Conservation (phyloP, 2,113 vertebrate species). For the Prinia subflava region DNA sequence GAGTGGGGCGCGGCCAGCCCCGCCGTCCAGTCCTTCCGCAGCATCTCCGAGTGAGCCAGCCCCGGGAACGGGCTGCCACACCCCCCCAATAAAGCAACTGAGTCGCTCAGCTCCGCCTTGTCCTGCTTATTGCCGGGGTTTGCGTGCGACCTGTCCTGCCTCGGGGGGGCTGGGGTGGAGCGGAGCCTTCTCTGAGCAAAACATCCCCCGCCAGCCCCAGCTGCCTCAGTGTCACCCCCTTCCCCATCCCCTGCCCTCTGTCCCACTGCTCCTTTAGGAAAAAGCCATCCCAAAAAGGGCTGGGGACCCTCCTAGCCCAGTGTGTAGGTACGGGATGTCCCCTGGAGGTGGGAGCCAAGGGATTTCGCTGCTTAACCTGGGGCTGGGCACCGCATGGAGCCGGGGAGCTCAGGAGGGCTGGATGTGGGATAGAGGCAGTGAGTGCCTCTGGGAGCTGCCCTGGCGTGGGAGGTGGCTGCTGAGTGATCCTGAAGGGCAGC, state of each 20-base stretch:
- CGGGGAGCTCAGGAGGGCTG: not conserved
- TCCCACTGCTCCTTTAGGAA: not conserved
- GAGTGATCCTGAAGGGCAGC: not conserved
- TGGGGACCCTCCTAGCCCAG: not conserved
- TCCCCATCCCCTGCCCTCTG: not conserved
- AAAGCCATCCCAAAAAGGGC: not conserved
- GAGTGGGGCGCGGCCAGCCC: slow-evolving; percentile 87
- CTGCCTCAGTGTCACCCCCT: accelerated
- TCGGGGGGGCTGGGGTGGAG: not conserved
- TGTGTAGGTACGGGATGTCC: not conserved
- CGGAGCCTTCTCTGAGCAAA: not conserved
- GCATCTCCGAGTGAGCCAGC: slow-evolving; percentile 71
- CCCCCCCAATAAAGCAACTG: slow-evolving; percentile 59
- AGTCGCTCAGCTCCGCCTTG: slow-evolving; percentile 19
- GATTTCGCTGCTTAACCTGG: not conserved
- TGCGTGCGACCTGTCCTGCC: accelerated
- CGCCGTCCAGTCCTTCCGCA: slow-evolving; percentile 85
- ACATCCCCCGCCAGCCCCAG: accelerated
- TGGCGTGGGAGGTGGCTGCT: not conserved
- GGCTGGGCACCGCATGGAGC: accelerated
- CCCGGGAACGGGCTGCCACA: accelerated
- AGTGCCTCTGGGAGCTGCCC: not conserved
- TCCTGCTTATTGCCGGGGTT: not conserved
- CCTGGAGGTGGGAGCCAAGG: not conserved
- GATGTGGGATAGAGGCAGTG: accelerated